These are phyloP conservation scores for Protobothrops mucrosquamatus DNA, from an alignment of 2,113 vertebrate species.

Conservation along the genomic window DNA sequence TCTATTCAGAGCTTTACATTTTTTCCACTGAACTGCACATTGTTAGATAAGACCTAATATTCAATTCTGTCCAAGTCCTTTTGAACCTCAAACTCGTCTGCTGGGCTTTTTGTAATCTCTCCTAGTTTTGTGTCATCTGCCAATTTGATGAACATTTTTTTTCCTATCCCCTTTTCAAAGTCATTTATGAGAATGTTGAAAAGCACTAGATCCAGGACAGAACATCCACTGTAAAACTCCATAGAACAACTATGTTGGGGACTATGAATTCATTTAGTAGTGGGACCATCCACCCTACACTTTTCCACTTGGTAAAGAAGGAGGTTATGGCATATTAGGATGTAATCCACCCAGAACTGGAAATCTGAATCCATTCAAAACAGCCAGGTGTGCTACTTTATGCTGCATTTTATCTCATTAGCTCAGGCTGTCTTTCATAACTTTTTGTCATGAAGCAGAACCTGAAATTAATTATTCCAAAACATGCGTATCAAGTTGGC, in stretches of 20 bases:
- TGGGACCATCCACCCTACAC: neutral
- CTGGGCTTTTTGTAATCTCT: neutral
- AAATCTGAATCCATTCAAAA: neutral
- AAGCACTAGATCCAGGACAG: neutral
- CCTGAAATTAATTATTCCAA: neutral
- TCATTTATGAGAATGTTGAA: neutral
- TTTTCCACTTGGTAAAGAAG: neutral
- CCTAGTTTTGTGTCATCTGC: neutral
- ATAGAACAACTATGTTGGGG: neutral
- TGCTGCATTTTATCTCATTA: neutral
- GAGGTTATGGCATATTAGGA: neutral
- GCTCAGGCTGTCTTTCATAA: neutral
- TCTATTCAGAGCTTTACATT: too few species aligned
- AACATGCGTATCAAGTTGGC: conserved; percentile 20
- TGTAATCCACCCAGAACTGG: neutral
- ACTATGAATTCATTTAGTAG: neutral
- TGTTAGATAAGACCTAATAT: neutral
- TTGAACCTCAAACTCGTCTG: neutral
- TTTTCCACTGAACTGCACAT: neutral
- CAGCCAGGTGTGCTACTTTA: neutral
- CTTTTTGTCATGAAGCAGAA: neutral
- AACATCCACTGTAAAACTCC: neutral
- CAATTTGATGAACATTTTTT: neutral
- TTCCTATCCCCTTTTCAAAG: neutral
- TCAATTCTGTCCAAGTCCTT: neutral